Conservation (phyloP, 2,888 invertebrate genomes). For the Spodoptera exigua region DNA sequence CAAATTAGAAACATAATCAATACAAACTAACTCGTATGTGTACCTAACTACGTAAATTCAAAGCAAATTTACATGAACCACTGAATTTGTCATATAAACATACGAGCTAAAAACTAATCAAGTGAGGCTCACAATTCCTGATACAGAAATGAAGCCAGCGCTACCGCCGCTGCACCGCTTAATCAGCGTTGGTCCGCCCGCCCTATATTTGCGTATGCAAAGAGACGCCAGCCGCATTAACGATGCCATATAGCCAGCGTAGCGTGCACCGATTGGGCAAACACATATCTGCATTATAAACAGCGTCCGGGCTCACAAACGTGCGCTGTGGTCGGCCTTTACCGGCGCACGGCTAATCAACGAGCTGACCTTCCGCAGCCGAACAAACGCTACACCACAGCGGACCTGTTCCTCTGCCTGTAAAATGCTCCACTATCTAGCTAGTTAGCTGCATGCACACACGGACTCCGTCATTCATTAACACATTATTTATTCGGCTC, state of each 20-base stretch:
- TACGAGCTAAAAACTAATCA: conserved; percentile 76
- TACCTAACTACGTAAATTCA: not conserved
- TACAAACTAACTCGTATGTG: too few species aligned
- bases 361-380: conserved; percentile 86
- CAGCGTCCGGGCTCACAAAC: conserved; percentile 88
- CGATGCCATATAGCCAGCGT: conserved; percentile 89
- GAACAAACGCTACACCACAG: conserved; percentile 79
- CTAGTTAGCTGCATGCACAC: conserved; percentile 59
- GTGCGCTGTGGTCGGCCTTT: conserved; percentile 88
- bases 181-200: conserved; percentile 87
- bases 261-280: conserved; percentile 89
- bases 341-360: conserved; percentile 88
- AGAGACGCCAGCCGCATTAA: conserved; percentile 88
- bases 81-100: conserved; percentile 56
- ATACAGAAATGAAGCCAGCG: conserved; percentile 81
- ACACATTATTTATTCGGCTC: conserved; percentile 57
- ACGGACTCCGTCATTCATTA: conserved; percentile 54
- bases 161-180: conserved; percentile 84
- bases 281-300: conserved; percentile 90
- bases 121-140: conserved; percentile 76
- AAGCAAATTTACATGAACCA: conserved; percentile 21
- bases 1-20: too few species aligned
- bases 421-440: conserved; percentile 65
- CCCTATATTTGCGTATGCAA: conserved; percentile 90
- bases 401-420: conserved; percentile 65